These are phyloP conservation scores for Lepidonotus clava DNA, from an alignment of 2,888 invertebrate genomes.

Conservation along the genomic window DNA sequence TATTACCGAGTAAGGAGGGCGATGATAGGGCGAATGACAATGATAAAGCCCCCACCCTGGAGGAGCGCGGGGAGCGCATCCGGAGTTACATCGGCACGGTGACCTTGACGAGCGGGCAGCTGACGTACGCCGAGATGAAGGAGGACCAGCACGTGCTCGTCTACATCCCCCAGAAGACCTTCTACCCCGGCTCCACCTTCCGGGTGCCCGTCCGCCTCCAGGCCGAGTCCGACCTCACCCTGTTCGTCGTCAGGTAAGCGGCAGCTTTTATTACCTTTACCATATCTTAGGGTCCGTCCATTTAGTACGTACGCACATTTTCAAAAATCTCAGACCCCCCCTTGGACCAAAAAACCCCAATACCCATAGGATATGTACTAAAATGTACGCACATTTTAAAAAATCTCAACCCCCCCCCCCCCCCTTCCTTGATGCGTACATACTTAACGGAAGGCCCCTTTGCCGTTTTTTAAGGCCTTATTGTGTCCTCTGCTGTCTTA, in stretches of 20 bases:
- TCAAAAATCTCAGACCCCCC: too few relatives aligned
- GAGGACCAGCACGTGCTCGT: slow-evolving; percentile 92
- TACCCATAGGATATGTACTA: too few relatives aligned
- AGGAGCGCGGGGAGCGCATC: slow-evolving; percentile 19
- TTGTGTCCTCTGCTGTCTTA: too few relatives aligned
- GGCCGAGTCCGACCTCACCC: slow-evolving; percentile 82
- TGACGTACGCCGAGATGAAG: slow-evolving; percentile 88
- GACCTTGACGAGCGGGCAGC: slow-evolving; percentile 61
- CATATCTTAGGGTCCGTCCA: too few relatives aligned
- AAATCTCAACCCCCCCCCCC: too few relatives aligned
- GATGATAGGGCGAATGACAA: not conserved
- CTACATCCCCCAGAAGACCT: slow-evolving; percentile 91
- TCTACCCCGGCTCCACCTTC: slow-evolving; percentile 93
- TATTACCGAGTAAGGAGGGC: not conserved
- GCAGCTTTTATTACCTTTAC: too few relatives aligned
- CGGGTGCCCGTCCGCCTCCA: slow-evolving; percentile 93
- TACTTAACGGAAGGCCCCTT: too few relatives aligned
- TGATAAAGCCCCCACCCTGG: not conserved
- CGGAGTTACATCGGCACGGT: slow-evolving; percentile 60
- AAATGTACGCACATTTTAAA: too few relatives aligned
- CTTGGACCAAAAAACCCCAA: too few relatives aligned
- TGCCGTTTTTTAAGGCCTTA: too few relatives aligned
- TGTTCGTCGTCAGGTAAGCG: slow-evolving; percentile 91
- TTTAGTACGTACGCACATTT: too few relatives aligned
- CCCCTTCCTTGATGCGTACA: too few relatives aligned